Percentiles rank a stretch among this genome's conserved stretches.
These are phyloP conservation scores for Caenorhabditis sp. DNA, from an alignment of 2,888 invertebrate species.

Conservation along the genomic window DNA sequence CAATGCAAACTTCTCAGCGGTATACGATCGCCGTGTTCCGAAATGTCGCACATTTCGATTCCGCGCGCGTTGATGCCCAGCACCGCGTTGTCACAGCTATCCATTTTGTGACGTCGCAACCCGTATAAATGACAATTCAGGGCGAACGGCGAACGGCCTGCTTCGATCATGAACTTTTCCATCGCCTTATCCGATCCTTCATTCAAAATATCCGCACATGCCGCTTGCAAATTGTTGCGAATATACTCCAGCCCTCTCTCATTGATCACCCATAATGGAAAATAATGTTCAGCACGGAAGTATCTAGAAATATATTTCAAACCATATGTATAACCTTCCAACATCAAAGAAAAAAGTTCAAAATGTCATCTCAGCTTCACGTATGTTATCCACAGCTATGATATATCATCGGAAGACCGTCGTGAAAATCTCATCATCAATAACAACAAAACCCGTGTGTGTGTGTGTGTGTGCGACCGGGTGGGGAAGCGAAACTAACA, in stretches of 20 bases:
- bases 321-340: too few species aligned
- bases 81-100: conserved; percentile 78
- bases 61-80: conserved; percentile 84
- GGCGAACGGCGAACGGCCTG: conserved; percentile 82
- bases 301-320: conserved; percentile 72
- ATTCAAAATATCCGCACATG: conserved; percentile 83
- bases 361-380: conserved; percentile 43
- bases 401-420: conserved; percentile 46
- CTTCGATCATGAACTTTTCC: conserved; percentile 86
- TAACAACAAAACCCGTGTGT: conserved; percentile 15
- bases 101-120: conserved; percentile 76
- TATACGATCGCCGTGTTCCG: conserved; percentile 71
- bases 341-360: background rate
- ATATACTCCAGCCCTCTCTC: conserved; percentile 74
- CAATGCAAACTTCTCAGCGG: conserved; percentile 85
- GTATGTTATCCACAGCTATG: conserved; percentile 42
- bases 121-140: conserved; percentile 88
- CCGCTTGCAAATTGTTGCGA: conserved; percentile 77
- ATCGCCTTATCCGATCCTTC: conserved; percentile 78
- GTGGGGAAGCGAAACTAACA: conserved; percentile 17
- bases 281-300: conserved; percentile 86
- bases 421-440: conserved; percentile 50
- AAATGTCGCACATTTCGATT: conserved; percentile 68
- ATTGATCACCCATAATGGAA: conserved; percentile 74
- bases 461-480: background rate